Evolutionary conservation across 2,797 vertebrate species (phyloP).

Genomic region (Parauchenoglanis ngamensis): DNA sequence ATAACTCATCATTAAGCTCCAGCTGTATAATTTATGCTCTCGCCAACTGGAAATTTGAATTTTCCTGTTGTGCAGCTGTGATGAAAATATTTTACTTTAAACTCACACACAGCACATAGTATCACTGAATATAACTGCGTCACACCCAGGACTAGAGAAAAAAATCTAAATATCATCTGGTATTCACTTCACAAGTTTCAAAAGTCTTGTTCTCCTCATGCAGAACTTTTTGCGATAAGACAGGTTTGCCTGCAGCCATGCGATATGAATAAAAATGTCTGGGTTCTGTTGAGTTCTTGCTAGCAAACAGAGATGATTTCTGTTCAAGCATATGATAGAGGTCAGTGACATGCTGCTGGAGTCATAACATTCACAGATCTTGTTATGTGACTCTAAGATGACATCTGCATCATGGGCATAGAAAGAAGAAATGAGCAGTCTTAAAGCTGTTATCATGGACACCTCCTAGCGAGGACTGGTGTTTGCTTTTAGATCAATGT

Average conservation of each 20-base stretch:
- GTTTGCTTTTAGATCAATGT: slow-evolving; percentile 28
- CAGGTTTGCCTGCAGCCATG: slow-evolving; percentile 66
- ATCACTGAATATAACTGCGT: background rate
- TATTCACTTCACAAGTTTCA: slow-evolving; percentile 13
- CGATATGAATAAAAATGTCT: slow-evolving; percentile 73
- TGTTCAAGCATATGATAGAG: slow-evolving; percentile 59
- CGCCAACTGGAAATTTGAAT: slow-evolving; percentile 35
- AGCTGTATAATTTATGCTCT: slow-evolving; percentile 34
- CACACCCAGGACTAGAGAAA: background rate
- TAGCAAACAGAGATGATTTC: slow-evolving; percentile 76
- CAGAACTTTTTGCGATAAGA: slow-evolving; percentile 36
- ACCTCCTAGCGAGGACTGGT: slow-evolving; percentile 8
- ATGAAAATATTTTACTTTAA: slow-evolving; percentile 25
- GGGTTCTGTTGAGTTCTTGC: slow-evolving; percentile 56
- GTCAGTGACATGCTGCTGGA: slow-evolving; percentile 63
- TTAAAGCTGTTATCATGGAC: slow-evolving; percentile 20
- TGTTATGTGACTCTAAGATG: slow-evolving; percentile 39
- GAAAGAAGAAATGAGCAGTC: background rate
- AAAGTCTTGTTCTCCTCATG: slow-evolving; percentile 7
- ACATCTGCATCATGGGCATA: slow-evolving; percentile 21
- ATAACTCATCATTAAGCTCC: slow-evolving; percentile 44
- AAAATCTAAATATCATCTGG: background rate
- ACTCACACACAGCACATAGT: background rate
- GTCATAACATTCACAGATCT: slow-evolving; percentile 59
- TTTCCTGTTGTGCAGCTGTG: slow-evolving; percentile 24